Percentiles rank a stretch among this genome's conserved stretches.
These are phyloP conservation scores for Cydia pomonella DNA, from an alignment of 1,140 invertebrate genomes.

Conservation along the genomic window DNA sequence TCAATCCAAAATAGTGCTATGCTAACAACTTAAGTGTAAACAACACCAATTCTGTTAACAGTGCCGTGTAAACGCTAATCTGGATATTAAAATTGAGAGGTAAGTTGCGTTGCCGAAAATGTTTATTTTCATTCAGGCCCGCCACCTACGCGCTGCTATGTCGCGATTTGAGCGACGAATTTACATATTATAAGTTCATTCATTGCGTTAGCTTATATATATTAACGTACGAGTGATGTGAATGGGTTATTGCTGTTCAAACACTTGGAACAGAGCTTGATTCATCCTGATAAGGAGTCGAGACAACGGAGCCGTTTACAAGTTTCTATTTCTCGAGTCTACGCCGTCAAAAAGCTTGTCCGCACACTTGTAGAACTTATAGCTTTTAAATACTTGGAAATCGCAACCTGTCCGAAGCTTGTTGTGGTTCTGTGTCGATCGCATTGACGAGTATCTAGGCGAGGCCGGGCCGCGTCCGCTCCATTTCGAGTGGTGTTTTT, in stretches of 20 bases:
- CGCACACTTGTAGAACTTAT: not conserved
- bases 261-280: constrained; percentile 51
- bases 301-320: constrained; percentile 23
- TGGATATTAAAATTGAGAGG: constrained; percentile 77
- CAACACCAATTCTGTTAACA: constrained; percentile 51
- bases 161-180: constrained; percentile 78
- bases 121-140: constrained; percentile 75
- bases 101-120: constrained; percentile 54
- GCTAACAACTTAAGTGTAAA: constrained; percentile 63
- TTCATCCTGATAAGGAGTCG: constrained; percentile 46
- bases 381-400: not conserved
- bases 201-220: constrained; percentile 71
- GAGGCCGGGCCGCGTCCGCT: constrained; percentile 64
- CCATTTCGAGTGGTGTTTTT: constrained; percentile 76
- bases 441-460: constrained; percentile 77
- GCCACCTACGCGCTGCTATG: constrained; percentile 72
- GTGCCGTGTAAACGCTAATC: constrained; percentile 74
- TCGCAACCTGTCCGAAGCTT: not conserved
- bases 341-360: not conserved
- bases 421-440: constrained; percentile 42
- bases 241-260: constrained; percentile 59
- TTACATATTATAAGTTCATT: constrained; percentile 78
- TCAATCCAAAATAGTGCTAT: constrained; percentile 58
- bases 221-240: constrained; percentile 69
- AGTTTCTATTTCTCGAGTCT: not conserved